Base-by-base conservation (phyloP, 2,113 vertebrate species). In the Pterocles gutturalis region DNA sequence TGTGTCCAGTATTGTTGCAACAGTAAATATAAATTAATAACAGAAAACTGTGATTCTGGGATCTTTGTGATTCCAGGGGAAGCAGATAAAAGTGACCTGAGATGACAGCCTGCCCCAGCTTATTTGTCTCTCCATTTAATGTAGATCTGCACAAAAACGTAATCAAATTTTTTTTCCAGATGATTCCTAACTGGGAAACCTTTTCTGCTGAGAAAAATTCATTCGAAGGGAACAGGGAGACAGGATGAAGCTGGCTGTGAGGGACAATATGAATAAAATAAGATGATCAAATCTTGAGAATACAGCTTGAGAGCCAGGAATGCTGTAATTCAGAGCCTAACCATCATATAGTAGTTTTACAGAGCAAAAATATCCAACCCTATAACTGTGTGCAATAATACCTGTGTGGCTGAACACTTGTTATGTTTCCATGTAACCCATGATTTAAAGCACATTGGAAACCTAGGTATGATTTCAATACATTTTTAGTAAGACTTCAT, bases 11-110 rank as follows among this genome's bases (percentile, higher is more conserved):
- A 46, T 61, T 76, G 45, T 76, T 28, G 66, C 58, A 79, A 73
- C 13, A 67, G 11, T 89, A 93, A 97, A 94, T 64, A 93, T 16
- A 94, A 73, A 92, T 96, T 97, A 93, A 92, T 80, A 86, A 86
- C 49, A 81, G 53, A 94, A 97, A 93, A 76, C 9, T 17, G 57
- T 5, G 21, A 71, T 77, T 85, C 72, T 87, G 53, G 13, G 49
- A 54, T 92, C 69, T 66, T 70, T 51, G 2, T 73, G 85, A 69
- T 83, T 94, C 66, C 4, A 11, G 18, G 53, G 54, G n/a, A 90
- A 73, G 7, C 11, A 90, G 51, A 54, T 71, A 64, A 91, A 89
- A 90, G 41, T 38, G 81, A 90, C 33, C 48, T 15, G 43, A 69
- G 17, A 57, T 48, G 53, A 87, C 34, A 84, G 33, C 19, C 53